Evolutionary conservation across 2,797 vertebrate genomes (phyloP).

Genomic region (Helicolenus hilgendorfi): DNA sequence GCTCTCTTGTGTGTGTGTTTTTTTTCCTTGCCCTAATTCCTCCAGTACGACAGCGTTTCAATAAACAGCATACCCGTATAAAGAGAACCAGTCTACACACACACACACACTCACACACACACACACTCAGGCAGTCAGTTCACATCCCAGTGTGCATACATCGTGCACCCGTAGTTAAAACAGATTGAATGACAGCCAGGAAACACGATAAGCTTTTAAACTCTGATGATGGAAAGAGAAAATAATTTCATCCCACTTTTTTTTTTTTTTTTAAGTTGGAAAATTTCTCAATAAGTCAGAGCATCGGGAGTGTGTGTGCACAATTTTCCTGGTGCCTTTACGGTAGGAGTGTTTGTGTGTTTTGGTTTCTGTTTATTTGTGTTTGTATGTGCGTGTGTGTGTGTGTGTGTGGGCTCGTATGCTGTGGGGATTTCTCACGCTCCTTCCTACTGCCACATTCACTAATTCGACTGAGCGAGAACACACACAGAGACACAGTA

Average conservation of each 20-base stretch:
- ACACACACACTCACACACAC: constrained; percentile 41
- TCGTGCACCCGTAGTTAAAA: constrained; percentile 67
- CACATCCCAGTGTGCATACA: constrained; percentile 69
- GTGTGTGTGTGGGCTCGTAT: constrained; percentile 9
- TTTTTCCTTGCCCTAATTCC: constrained; percentile 76
- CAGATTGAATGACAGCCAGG: constrained; percentile 81
- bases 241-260: constrained; percentile 59
- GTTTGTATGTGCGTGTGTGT: constrained; percentile 34
- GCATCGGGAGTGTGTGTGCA: neutral
- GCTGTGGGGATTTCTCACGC: constrained; percentile 60
- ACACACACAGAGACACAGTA: constrained; percentile 13
- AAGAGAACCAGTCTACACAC: constrained; percentile 62
- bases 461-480: neutral
- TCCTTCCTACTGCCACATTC: constrained; percentile 29
- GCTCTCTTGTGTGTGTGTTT: constrained; percentile 43
- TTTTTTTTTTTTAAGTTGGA: constrained; percentile 16
- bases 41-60: constrained; percentile 83
- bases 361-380: constrained; percentile 41
- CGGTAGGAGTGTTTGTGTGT: constrained; percentile 45
- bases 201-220: constrained; percentile 83
- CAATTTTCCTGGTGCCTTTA: constrained; percentile 6
- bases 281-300: constrained; percentile 23
- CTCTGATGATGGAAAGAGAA: constrained; percentile 71
- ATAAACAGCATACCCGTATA: constrained; percentile 82
- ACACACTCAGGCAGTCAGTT: constrained; percentile 56